Evolutionary conservation across 2,888 invertebrate species (phyloP).

Genomic region (Drosophila greeni): DNA sequence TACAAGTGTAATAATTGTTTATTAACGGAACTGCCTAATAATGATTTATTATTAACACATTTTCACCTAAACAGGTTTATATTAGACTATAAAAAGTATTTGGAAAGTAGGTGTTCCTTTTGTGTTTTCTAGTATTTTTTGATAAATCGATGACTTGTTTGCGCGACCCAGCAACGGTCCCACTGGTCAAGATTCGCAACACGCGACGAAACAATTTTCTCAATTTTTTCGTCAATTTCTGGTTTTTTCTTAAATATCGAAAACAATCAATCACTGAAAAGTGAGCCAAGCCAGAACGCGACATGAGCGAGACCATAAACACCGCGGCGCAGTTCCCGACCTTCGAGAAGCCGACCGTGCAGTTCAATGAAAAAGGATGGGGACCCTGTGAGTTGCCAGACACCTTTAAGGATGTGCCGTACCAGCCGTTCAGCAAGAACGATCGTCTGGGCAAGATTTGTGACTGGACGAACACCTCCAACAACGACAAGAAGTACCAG

Average conservation of each 20-base stretch:
- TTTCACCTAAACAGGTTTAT: accelerated
- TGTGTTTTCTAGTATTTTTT: background rate
- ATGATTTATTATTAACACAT: too few relatives aligned
- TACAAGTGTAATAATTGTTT: too few relatives aligned
- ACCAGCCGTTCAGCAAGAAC: slow-evolving; percentile 99
- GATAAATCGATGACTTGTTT: background rate
- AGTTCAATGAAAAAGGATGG: slow-evolving; percentile 86
- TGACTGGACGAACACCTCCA: slow-evolving; percentile 98
- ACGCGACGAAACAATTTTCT: slow-evolving; percentile 24
- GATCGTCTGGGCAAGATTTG: slow-evolving; percentile 99
- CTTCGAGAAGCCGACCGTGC: slow-evolving; percentile 77
- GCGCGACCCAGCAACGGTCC: background rate
- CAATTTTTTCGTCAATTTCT: slow-evolving; percentile 13
- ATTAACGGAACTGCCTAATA: too few relatives aligned
- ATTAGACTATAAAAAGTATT: background rate
- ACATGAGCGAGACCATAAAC: slow-evolving; percentile 75
- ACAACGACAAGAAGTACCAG: slow-evolving; percentile 96
- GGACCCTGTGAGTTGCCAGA: slow-evolving; percentile 98
- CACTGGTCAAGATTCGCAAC: slow-evolving; percentile 18
- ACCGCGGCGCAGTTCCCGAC: slow-evolving; percentile 71
- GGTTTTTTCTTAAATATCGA: slow-evolving; percentile 6
- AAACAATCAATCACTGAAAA: slow-evolving; percentile 17
- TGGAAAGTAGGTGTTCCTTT: background rate
- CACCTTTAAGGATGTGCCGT: slow-evolving; percentile 83
- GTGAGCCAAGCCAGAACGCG: slow-evolving; percentile 27